Percentiles rank a stretch among this genome's conserved stretches.
Conservation (phyloP, 2,797 vertebrate species). For the Neomorphus geoffroyi region DNA sequence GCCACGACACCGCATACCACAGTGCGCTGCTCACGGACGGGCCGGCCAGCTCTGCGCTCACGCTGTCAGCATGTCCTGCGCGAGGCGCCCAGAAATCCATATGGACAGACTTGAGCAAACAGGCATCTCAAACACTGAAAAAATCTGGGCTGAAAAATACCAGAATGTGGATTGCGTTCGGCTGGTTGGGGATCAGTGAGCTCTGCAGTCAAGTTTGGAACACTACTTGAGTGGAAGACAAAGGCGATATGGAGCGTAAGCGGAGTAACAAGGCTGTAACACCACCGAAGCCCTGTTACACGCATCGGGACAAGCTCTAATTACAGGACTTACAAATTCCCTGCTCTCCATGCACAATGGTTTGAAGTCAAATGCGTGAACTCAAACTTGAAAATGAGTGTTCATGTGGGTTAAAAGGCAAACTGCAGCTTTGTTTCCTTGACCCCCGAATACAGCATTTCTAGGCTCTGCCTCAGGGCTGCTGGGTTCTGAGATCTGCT, state of each 20-base stretch:
- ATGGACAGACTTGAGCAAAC: background rate
- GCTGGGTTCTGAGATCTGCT: background rate
- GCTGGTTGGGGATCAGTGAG: background rate
- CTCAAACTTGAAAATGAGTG: background rate
- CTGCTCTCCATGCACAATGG: background rate
- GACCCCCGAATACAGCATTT: accelerated
- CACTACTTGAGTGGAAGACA: background rate
- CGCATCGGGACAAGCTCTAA: background rate
- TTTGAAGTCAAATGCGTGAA: background rate
- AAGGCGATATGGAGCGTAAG: background rate
- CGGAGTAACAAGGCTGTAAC: background rate
- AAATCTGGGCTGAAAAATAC: background rate
- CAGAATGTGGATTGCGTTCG: background rate
- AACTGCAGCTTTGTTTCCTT: background rate
- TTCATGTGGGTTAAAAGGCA: accelerated
- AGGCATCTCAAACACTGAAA: background rate
- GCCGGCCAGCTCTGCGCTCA: conserved; percentile 17
- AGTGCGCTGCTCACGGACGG: background rate
- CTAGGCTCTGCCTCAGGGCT: background rate
- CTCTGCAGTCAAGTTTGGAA: background rate
- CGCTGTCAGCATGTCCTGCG: background rate
- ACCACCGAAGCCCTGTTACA: background rate
- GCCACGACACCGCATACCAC: conserved; percentile 62
- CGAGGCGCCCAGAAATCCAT: background rate
- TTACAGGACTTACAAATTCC: background rate